These are phyloP conservation scores for Dicroscelio sp. DNA, from an alignment of 2,888 invertebrate species.

Conservation along the genomic window DNA sequence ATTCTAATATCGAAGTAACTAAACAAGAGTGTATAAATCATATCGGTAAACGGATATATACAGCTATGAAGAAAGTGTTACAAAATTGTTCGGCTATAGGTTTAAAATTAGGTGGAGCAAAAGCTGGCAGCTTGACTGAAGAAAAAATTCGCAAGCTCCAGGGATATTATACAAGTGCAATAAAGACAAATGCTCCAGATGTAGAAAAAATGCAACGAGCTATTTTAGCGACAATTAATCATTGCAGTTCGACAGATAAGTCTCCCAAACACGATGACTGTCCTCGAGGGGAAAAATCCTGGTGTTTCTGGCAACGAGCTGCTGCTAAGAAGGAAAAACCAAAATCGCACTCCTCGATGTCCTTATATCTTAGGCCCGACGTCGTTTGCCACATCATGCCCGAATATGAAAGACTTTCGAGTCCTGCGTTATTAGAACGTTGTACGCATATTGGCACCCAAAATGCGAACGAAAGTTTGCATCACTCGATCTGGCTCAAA, in stretches of 20 bases:
- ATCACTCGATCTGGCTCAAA: constrained; percentile 22
- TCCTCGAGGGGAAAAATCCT: not conserved
- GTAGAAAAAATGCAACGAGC: constrained; percentile 19
- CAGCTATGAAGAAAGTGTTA: constrained; percentile 26
- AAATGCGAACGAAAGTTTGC: constrained; percentile 27
- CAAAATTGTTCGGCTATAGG: not conserved
- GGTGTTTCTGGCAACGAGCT: constrained; percentile 39
- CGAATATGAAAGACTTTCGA: constrained; percentile 14
- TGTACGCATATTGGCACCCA: constrained; percentile 22
- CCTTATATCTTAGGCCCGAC: not conserved
- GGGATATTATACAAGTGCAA: constrained; percentile 61
- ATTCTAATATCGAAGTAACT: not conserved
- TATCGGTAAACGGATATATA: constrained; percentile 14
- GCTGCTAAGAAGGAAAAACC: not conserved
- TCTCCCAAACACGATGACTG: not conserved
- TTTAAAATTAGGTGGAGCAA: constrained; percentile 10
- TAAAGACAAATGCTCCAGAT: constrained; percentile 55
- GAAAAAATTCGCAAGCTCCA: constrained; percentile 33
- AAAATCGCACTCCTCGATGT: not conserved
- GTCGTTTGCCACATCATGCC: not conserved
- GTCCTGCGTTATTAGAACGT: constrained; percentile 12
- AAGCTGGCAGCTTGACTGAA: constrained; percentile 28
- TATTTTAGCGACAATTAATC: not conserved
- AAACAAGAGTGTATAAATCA: constrained; percentile 30
- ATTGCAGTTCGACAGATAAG: constrained; percentile 35